Conservation (phyloP, 2,797 vertebrate genomes). For the Microchirus variegatus region DNA sequence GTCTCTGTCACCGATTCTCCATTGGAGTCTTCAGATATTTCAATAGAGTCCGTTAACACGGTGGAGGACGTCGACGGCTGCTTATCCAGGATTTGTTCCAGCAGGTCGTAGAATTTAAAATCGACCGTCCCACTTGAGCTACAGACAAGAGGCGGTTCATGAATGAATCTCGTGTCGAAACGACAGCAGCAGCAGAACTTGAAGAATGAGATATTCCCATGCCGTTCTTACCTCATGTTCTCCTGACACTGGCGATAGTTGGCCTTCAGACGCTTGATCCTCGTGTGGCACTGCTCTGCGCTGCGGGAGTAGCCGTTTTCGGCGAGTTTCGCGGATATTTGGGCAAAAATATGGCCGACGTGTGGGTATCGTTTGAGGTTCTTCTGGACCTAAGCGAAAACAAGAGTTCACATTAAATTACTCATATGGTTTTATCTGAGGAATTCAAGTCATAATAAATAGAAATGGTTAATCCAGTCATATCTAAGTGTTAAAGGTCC, state of each 20-base stretch:
- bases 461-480: no score
- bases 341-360: constrained; percentile 76
- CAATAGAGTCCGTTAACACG: constrained; percentile 54
- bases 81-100: constrained; percentile 79
- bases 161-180: neutral
- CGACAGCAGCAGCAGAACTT: neutral
- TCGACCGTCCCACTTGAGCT: constrained; percentile 71
- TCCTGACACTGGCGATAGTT: constrained; percentile 77
- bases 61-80: constrained; percentile 67
- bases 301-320: constrained; percentile 72
- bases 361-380: constrained; percentile 72
- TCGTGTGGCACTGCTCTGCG: constrained; percentile 78
- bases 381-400: constrained; percentile 63
- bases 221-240: constrained; percentile 64
- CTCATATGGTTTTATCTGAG: neutral
- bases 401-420: neutral
- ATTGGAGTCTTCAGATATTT: constrained; percentile 76
- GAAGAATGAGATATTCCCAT: neutral
- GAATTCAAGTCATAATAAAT: no score
- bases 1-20: constrained; percentile 58
- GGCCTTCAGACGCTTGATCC: constrained; percentile 79
- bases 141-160: accelerated
- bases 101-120: constrained; percentile 80
- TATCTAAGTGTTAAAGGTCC: no score
- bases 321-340: constrained; percentile 73